phyloP scores from a whole-genome alignment of 2,797 vertebrate species.

The Phataginus tricuspis region DNA sequence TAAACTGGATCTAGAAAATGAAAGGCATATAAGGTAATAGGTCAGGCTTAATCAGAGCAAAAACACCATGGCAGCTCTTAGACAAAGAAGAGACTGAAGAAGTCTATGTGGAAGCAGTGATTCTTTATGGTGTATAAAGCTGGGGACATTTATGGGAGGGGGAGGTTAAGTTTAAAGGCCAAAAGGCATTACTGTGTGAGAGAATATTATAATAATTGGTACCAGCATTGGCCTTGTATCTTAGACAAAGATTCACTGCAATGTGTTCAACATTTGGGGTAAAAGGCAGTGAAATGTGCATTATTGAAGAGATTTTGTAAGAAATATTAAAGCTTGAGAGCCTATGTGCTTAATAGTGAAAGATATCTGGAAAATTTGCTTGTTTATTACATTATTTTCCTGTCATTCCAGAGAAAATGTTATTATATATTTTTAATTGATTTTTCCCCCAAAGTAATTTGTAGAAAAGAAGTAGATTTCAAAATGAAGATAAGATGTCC shows the following conservation, averaged over 20 bases:
- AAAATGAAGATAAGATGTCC: background rate
- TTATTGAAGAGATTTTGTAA: background rate
- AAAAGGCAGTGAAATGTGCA: background rate
- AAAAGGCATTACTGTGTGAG: background rate
- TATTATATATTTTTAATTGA: background rate
- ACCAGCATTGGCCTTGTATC: background rate
- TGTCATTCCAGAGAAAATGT: background rate
- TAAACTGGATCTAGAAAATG: background rate
- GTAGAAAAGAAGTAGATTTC: background rate
- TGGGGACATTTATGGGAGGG: background rate
- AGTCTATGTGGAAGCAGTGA: background rate
- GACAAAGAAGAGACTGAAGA: background rate
- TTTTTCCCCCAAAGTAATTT: background rate
- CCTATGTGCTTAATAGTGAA: background rate
- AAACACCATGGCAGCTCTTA: background rate
- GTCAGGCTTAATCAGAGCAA: constrained; percentile 16
- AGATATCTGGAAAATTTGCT: background rate
- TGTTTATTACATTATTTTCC: constrained; percentile 4
- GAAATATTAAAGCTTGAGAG: background rate
- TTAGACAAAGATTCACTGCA: background rate
- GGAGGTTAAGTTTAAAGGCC: background rate
- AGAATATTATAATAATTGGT: background rate
- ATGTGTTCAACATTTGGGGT: background rate
- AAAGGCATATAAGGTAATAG: background rate
- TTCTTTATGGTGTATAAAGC: background rate